Conservation (phyloP, 53 echinoderm and acorn worm species). For the Paelopatides confundens region DNA sequence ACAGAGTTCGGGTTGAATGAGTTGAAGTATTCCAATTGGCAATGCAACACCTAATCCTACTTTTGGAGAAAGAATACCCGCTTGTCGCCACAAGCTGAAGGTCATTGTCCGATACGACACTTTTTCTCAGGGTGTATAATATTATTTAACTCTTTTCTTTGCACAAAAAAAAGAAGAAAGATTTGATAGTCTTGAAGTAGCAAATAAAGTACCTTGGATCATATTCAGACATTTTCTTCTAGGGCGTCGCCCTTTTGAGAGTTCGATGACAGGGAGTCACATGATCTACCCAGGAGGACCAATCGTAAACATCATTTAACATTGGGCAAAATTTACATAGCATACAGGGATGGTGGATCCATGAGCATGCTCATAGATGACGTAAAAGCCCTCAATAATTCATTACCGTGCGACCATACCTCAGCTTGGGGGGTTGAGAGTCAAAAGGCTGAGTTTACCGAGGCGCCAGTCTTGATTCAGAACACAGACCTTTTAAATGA, state of each 20-base stretch:
- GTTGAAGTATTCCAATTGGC: conserved; percentile 11
- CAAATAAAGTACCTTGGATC: neutral
- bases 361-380: neutral
- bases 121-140: neutral
- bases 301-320: neutral
- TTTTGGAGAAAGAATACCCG: neutral
- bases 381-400: neutral
- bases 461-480: neutral
- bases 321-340: neutral
- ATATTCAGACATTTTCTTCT: neutral
- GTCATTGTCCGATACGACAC: conserved; percentile 15
- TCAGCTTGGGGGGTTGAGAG: neutral
- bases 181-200: conserved; percentile 1
- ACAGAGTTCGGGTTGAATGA: conserved; percentile 19
- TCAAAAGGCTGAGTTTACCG: neutral
- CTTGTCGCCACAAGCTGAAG: neutral
- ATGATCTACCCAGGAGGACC: neutral
- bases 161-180: neutral
- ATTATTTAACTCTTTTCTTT: neutral
- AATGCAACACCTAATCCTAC: conserved; percentile 16
- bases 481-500: neutral
- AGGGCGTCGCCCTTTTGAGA: conserved; percentile 22
- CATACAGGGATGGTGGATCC: neutral
- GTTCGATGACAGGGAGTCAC: neutral
- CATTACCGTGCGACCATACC: neutral